Base-by-base conservation (phyloP, 2,888 invertebrate species). In the Allophyes oxyacanthae region DNA sequence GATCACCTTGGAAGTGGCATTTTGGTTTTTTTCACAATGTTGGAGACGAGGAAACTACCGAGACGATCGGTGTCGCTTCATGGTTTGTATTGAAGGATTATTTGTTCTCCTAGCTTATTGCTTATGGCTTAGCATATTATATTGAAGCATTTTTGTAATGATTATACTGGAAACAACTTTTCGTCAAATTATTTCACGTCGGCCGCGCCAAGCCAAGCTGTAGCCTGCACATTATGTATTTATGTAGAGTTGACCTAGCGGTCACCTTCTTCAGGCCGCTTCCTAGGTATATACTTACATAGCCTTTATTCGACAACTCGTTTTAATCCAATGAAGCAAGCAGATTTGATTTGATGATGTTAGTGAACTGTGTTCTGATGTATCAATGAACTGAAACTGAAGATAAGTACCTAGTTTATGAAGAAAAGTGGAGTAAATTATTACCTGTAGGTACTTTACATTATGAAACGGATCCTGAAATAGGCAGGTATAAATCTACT, bases 21-120 rank as follows among this genome's bases (percentile, higher is more conserved):
- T 84, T 79, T 78, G 77, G 75, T 83, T 28, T 79, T 78, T 72
- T 64, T 83, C 77, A 88, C 75, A 77, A 93, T 94, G 92, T 85
- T 93, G 87, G 91, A 92, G 76, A 88, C 84, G 75, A 87, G 90
- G 84, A 92, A 88, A 81, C 82, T 89, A 81, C 88, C 90, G 79
- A 86, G 91, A 75, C 89, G 92, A 64, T 90, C 91, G 56, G 82
- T 91, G 82, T 92, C 92, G 69, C 87, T 92, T 75, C 86, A 89
- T 72, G 93, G 94, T 93, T 83, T 75, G 92, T 92, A 86, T 77
- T 25, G 50, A 50, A 30, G 43, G 44, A 55, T 63, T 55, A 63
- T 59, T 64, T 61, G 43, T 59, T 57, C 48, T 41, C 56, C 37
- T 20, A 60, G 58, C 55, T 64, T 65, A 30, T 55, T 44, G 36